Conservation (phyloP, 2,888 invertebrate species). For the Parasteatoda lunata region DNA sequence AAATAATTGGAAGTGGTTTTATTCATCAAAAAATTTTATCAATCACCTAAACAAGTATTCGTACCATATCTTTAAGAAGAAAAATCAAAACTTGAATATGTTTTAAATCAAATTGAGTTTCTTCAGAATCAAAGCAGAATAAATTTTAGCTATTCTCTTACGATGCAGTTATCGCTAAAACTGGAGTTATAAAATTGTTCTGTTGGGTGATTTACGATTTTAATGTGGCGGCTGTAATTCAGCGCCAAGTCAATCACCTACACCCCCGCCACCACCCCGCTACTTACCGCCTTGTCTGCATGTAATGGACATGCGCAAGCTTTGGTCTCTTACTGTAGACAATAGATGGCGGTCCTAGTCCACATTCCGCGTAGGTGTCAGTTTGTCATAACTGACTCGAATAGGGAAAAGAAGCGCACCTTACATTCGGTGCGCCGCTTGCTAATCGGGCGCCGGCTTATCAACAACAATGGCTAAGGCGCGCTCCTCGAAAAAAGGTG, state of each 20-base stretch:
- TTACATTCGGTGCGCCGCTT: constrained; percentile 16
- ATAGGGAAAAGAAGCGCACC: constrained; percentile 42
- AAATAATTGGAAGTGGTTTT: too few relatives aligned
- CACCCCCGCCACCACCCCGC: constrained; percentile 23
- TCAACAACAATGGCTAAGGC: constrained; percentile 1
- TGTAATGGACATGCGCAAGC: constrained; percentile 52
- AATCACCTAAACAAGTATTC: too few relatives aligned
- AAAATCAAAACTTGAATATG: too few relatives aligned
- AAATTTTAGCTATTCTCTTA: too few relatives aligned
- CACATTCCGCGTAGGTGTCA: constrained; percentile 60
- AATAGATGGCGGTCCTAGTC: constrained; percentile 66
- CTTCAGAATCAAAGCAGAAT: too few relatives aligned
- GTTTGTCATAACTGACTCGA: constrained; percentile 62
- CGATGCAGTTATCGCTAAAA: too few relatives aligned
- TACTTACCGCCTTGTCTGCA: constrained; percentile 19
- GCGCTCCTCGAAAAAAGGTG: not conserved
- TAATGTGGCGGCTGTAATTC: constrained; percentile 12
- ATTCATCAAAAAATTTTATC: too few relatives aligned
- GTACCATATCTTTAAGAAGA: too few relatives aligned
- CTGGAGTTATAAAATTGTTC: too few relatives aligned
- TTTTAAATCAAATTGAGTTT: too few relatives aligned
- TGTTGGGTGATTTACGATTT: not conserved
- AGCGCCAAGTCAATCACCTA: constrained; percentile 33
- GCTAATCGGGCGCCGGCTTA: not conserved
- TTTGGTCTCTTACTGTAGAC: constrained; percentile 41